These are phyloP conservation scores for Idris sp. DNA, from an alignment of 1,140 invertebrate species.

Conservation along the genomic window DNA sequence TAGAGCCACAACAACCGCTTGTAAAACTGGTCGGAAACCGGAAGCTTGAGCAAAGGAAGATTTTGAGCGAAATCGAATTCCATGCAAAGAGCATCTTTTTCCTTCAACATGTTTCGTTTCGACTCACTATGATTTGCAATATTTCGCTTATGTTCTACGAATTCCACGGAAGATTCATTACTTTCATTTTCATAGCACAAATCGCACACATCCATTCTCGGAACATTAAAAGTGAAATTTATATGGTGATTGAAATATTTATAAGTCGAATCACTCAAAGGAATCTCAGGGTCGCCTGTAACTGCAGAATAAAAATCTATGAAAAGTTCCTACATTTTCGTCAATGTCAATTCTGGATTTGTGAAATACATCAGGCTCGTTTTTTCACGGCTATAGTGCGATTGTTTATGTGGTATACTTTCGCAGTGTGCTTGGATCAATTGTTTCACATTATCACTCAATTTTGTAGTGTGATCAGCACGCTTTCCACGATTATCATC, in stretches of 20 bases:
- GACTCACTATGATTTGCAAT: no score
- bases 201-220: conserved; percentile 24
- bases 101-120: no score
- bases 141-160: no score
- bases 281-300: conserved; percentile 1
- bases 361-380: conserved; percentile 32
- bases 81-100: no score
- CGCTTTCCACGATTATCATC: conserved; percentile 12
- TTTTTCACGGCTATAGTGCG: conserved; percentile 15
- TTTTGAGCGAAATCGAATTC: no score
- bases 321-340: conserved; percentile 1
- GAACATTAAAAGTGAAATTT: conserved; percentile 17
- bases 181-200: conserved; percentile 14
- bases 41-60: no score
- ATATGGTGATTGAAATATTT: conserved; percentile 35
- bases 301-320: conserved; percentile 16
- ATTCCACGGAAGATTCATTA: neutral
- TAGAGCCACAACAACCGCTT: no score
- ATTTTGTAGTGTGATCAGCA: conserved; percentile 10
- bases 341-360: conserved; percentile 10
- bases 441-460: conserved; percentile 24
- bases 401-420: conserved; percentile 24
- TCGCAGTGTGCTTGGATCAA: conserved; percentile 32
- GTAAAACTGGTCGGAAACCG: no score
- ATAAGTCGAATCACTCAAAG: conserved; percentile 15